Evolutionary conservation across 2,113 vertebrate species (phyloP), one percentile per base, ranked within the genome.

Genomic region (Plestiodon gilberti): DNA sequence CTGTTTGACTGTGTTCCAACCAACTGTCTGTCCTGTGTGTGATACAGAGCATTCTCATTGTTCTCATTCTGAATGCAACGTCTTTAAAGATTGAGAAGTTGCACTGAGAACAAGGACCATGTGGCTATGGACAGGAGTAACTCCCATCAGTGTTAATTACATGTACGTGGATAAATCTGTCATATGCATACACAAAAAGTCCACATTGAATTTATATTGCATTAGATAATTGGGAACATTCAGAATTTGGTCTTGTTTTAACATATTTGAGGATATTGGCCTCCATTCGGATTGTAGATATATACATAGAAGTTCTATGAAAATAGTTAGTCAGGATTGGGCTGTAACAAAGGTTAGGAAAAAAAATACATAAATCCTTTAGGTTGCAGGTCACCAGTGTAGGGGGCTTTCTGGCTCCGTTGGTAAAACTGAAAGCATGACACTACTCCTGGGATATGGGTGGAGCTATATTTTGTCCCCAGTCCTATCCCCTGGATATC

Each of bases 151-250:
- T 90, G 76, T 78, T 35, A 84, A 84, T 40, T 85, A 86, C 87
- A 84, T 85, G 85, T 90, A 93, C 91, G 82, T 84, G 85, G 92
- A 92, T 91, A 93, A 94, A 93, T 85, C 87, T 83, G 86, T 81
- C 59, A 71, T 88, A 79, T 87, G 90, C 90, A 89, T 86, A 89
- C 83, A 57, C 69, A 94, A 93, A 94, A 91, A 89, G 92, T 88
- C 78, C 87, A 43, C 1, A 20, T 89, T 78, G 90, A 90, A 93
- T 94, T 92, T 93, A 86, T 90, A 87, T 93, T 89, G 76, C 87
- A 79, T 88, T 84, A 87, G 61, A 78, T 23, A 33, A 89, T 92
- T 78, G 81, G 87, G 87, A 89, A 55, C 86, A 92, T 91, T 92
- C 77, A 76, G 82, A 83, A 86, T 86, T 92, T 91, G 89, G 62